Evolutionary conservation across 2,888 invertebrate species (phyloP), one percentile per base, ranked within the genome.

Genomic region (Synergus itoensis): DNA sequence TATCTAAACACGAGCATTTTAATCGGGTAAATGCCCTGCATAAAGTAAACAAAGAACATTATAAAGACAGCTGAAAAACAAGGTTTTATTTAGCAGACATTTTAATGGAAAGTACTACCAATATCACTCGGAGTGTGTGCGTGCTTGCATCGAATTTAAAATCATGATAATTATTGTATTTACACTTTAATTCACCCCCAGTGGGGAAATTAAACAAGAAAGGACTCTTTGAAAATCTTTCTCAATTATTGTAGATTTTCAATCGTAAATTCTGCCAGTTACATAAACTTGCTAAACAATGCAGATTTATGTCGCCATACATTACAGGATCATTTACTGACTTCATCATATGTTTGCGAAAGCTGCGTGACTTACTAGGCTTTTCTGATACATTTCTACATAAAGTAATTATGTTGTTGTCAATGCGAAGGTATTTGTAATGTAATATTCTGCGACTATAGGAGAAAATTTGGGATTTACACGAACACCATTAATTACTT

Each of bases 401-500:
- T 45, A 11, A 67, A 67, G 9, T n/a, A 65, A 9, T 65, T 43
- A 11, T 14, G 0, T n/a, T 64, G 40, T 64, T 64, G 64, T n/a
- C 64, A 43, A 11, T 43, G 40, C 14, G 14, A 69, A 69, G 8
- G 14, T 18, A 28, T 18, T 16, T 28, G 28, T 69, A 16, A 48
- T 16, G 4, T 28, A 69, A 48, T n/a, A 53, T 69, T 53, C 36
- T 48, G 28, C 48, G 28, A 53, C 69, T 69, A 45, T 11, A 14
- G 21, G 21, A 67, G 28, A 69, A 69, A 16, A 45, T 48, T n/a
- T 28, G 5, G 21, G 16, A n/a, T 48, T 69, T 16, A 36, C 16
- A 28, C 12, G 48, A 53, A 48, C 48, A 48, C 9, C n/a, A 28
- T 69, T 69, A 69, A 69, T 69, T 53, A 69, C 28, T 69, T 69